Evolutionary conservation across 2,888 invertebrate genomes (phyloP), one percentile per base, ranked within the genome.

Genomic region (Acronicta leporina): DNA sequence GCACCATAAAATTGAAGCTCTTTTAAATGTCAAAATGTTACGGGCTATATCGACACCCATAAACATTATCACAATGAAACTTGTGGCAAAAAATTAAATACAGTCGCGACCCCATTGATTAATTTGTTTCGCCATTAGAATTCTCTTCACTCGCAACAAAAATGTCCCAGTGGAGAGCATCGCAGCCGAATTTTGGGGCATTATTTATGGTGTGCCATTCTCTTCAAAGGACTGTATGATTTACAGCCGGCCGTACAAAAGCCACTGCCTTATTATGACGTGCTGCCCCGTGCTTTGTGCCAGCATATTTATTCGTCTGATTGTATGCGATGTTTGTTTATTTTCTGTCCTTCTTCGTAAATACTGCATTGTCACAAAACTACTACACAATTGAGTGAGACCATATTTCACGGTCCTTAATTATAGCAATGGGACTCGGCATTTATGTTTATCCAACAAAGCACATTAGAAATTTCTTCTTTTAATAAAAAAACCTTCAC

Each of bases 151-250:
- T 83, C 81, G 78, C 79, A 55, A 85, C 85, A 86, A 85, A 87
- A 89, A 90, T 83, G 87, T 88, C 87, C 87, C 87, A 73, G 78
- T 86, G 86, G 85, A 88, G 85, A 87, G 82, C 82, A 86, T 84
- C 84, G 82, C 85, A 87, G 85, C 87, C 85, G 88, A 89, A 88
- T 90, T 92, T 92, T 73, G 86, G 87, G 83, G 71, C 87, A 87
- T 92, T 90, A 94, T 94, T 94, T 94, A 94, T 92, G 91, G 88
- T 86, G 78, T 88, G 89, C 91, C 90, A 92, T 94, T 94, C 91
- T 87, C 85, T 89, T 90, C 89, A 91, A 92, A 92, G 88, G 90
- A 91, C 89, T 90, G 86, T 89, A 92, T 94, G 92, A 94, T 94
- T 94, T 94, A 94, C 92, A 89, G 83, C 90, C 87, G 78, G 76